Conservation (phyloP, 2,797 vertebrate genomes). For the Dendrocincla tyrannina region DNA sequence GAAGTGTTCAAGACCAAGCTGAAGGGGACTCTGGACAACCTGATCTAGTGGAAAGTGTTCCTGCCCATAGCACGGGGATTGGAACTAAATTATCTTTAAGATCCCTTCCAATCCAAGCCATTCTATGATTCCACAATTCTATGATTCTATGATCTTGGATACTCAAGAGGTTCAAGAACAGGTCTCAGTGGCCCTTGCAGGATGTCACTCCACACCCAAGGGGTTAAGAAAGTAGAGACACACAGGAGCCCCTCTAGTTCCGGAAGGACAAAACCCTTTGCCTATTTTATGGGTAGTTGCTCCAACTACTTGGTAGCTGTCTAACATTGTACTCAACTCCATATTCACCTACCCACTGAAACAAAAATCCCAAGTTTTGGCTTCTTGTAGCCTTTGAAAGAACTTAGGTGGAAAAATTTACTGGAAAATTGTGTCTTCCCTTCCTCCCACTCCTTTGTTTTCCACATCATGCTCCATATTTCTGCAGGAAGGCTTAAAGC, state of each 20-base stretch:
- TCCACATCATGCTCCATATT: rapidly evolving
- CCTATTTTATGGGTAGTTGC: neutral
- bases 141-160: neutral
- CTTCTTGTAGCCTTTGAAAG: neutral
- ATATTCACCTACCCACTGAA: neutral
- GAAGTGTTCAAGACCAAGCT: neutral
- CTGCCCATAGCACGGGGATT: rapidly evolving
- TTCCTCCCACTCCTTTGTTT: neutral
- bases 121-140: rapidly evolving
- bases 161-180: neutral
- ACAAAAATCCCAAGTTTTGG: neutral
- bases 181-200: neutral
- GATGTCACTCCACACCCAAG: neutral
- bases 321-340: neutral
- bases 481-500: neutral
- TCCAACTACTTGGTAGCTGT: neutral
- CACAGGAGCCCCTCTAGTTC: rapidly evolving
- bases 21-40: neutral
- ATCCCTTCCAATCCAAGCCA: neutral
- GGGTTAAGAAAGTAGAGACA: neutral
- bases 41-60: too few species aligned
- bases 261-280: neutral
- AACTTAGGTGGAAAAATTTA: neutral
- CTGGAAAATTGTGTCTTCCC: neutral
- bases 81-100: neutral